Evolutionary conservation across 2,888 invertebrate species (phyloP).

Genomic region (Drosophila cracens): DNA sequence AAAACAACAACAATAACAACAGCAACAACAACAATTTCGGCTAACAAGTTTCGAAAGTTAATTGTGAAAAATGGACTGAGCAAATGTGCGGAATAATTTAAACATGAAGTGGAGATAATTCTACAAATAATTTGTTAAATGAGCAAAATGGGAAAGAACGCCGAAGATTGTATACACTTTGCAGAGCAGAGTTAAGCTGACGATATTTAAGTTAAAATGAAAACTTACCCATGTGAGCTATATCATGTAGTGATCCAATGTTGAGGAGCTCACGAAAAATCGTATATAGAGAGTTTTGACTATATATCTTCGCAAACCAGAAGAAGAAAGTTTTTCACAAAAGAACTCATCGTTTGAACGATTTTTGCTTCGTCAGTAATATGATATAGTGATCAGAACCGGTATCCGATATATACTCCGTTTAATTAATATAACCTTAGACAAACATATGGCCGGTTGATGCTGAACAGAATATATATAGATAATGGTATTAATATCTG

Average conservation of each 20-base stretch:
- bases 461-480: not conserved
- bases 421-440: not conserved
- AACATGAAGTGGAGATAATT: conserved; percentile 41
- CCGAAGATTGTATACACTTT: not conserved
- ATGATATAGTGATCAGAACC: not conserved
- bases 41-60: conserved; percentile 59
- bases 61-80: conserved; percentile 71
- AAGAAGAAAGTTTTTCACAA: not conserved
- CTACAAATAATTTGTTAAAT: conserved; percentile 63
- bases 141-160: not conserved
- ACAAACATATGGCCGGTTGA: not conserved
- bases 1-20: conserved; percentile 2
- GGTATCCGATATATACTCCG: not conserved
- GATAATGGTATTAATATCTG: not conserved
- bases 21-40: conserved; percentile 15
- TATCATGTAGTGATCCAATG: not conserved
- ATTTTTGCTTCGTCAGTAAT: not conserved
- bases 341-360: too few relatives aligned
- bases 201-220: not conserved
- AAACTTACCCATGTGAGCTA: not conserved
- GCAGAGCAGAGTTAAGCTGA: not conserved
- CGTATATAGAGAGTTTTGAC: not conserved
- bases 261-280: not conserved
- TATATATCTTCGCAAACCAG: not conserved
- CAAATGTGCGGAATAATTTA: conserved; percentile 58